Conservation (phyloP, 1,140 invertebrate genomes). For the Anadara kagoshimensis region DNA sequence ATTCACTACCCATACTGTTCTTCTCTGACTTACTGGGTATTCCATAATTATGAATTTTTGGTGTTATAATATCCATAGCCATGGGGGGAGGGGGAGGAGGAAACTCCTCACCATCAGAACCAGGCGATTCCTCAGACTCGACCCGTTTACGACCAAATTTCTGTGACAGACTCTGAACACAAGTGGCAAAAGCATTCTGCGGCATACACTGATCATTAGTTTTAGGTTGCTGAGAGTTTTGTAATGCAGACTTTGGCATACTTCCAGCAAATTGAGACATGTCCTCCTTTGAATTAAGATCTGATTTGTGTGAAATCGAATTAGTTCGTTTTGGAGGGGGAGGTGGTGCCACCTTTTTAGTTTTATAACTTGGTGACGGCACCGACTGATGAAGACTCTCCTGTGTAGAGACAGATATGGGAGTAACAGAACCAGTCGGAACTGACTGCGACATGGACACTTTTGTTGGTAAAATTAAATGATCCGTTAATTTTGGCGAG, state of each 20-base stretch:
- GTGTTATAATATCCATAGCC: conserved; percentile 70
- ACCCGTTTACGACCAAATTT: conserved; percentile 69
- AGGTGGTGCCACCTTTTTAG: conserved; percentile 80
- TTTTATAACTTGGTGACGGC: conserved; percentile 45
- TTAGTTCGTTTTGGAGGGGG: conserved; percentile 86
- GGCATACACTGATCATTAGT: conserved; percentile 42
- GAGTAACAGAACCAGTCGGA: conserved; percentile 30
- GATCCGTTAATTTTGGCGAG: conserved; percentile 42
- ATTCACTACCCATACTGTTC: conserved; percentile 38
- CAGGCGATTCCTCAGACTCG: conserved; percentile 49
- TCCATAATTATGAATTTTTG: conserved; percentile 69
- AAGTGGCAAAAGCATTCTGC: conserved; percentile 72
- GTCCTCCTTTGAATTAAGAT: neutral
- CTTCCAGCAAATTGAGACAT: conserved; percentile 35
- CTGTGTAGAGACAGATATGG: conserved; percentile 50
- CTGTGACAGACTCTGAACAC: conserved; percentile 74
- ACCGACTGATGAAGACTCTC: conserved; percentile 38
- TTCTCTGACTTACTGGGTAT: conserved; percentile 56
- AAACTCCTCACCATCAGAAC: conserved; percentile 73
- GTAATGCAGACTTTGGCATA: conserved; percentile 37
- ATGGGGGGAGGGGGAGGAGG: conserved; percentile 75
- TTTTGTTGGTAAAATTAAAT: conserved; percentile 38
- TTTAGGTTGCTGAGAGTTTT: conserved; percentile 5
- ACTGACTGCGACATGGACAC: conserved; percentile 34
- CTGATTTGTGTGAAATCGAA: conserved; percentile 65